These are phyloP conservation scores for Molorchus minor DNA, from an alignment of 2,888 invertebrate genomes.

Conservation along the genomic window DNA sequence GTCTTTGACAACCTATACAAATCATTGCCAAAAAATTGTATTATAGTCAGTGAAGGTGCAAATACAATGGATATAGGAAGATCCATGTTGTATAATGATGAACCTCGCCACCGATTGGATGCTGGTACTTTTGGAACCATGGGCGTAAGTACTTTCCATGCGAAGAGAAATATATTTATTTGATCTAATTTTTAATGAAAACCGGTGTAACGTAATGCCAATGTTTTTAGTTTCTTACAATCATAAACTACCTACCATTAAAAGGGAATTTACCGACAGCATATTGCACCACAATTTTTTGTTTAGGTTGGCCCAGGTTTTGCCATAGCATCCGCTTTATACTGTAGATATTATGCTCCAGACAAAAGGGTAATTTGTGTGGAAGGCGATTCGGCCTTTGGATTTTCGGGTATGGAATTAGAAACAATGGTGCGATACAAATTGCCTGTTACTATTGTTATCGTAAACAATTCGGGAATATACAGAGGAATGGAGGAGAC, in stretches of 20 bases:
- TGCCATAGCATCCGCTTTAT: slow-evolving; percentile 91
- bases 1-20: slow-evolving; percentile 87
- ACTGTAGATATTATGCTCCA: slow-evolving; percentile 83
- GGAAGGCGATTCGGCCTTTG: slow-evolving; percentile 97
- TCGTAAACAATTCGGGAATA: slow-evolving; percentile 97
- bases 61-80: slow-evolving; percentile 99
- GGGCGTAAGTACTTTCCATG: slow-evolving; percentile 75
- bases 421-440: slow-evolving; percentile 96
- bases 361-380: slow-evolving; percentile 89
- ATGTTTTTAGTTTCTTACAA: too few species aligned
- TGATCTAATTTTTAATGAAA: too few species aligned
- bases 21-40: slow-evolving; percentile 79
- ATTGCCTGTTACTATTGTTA: slow-evolving; percentile 87
- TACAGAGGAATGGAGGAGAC: slow-evolving; percentile 86
- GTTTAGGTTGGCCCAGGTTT: slow-evolving; percentile 84
- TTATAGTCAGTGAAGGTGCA: slow-evolving; percentile 96
- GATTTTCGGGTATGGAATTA: slow-evolving; percentile 98
- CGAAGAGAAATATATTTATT: too few species aligned
- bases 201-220: too few species aligned
- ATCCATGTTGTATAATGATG: slow-evolving; percentile 82
- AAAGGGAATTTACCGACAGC: too few species aligned
- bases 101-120: slow-evolving; percentile 89
- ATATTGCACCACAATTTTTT: too few species aligned
- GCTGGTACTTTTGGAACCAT: slow-evolving; percentile 98
- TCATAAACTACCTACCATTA: too few species aligned